phyloP scores from a whole-genome alignment of 2,113 vertebrate species.

The Pipra filicauda region DNA sequence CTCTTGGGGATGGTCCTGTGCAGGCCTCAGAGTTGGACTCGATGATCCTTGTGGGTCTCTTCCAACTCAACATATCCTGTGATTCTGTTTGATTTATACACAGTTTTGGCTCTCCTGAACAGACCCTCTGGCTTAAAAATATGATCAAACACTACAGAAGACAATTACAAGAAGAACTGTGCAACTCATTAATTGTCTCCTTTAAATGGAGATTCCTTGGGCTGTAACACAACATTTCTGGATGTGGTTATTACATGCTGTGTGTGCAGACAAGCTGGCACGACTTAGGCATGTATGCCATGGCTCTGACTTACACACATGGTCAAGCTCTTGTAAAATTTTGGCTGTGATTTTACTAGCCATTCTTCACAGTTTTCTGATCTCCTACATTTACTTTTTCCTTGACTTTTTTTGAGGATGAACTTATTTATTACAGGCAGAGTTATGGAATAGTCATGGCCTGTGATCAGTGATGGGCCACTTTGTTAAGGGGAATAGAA shows the following conservation, averaged over 20 bases:
- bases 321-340: neutral
- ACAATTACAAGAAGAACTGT: neutral
- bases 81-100: neutral
- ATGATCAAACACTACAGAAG: neutral
- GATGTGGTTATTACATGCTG: neutral
- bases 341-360: neutral
- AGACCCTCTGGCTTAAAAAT: neutral
- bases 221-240: neutral
- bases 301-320: neutral
- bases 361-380: neutral
- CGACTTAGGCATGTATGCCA: accelerated
- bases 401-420: neutral
- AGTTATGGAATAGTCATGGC: neutral
- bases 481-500: neutral
- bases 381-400: neutral
- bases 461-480: neutral
- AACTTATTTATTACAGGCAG: neutral
- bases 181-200: neutral
- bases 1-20: neutral
- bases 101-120: neutral
- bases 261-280: neutral
- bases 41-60: neutral
- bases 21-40: neutral
- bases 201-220: neutral
- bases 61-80: neutral